Evolutionary conservation across 2,113 vertebrate genomes (phyloP).

Genomic region (Arenaria interpres): DNA sequence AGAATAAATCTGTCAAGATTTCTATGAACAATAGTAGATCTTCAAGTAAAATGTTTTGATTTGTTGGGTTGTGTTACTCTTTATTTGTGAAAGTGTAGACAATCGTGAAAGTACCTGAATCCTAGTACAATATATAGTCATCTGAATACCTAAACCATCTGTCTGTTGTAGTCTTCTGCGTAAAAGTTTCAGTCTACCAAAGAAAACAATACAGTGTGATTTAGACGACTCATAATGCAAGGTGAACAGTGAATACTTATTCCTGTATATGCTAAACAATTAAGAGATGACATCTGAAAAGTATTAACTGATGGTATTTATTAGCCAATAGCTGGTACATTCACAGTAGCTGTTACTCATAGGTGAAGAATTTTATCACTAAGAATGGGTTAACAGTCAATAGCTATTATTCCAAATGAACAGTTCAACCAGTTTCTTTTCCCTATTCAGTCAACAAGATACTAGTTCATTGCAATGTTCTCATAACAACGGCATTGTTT

Average conservation of each 20-base stretch:
- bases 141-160: neutral
- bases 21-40: neutral
- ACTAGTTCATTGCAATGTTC: neutral
- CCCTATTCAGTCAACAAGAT: neutral
- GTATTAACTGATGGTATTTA: neutral
- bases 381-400: neutral
- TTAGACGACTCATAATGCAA: neutral
- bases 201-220: neutral
- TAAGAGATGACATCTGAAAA: neutral
- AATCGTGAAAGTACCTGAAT: neutral
- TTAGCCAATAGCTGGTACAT: neutral
- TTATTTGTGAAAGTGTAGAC: neutral
- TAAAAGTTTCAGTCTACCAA: neutral
- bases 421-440: neutral
- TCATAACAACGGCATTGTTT: neutral
- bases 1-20: neutral
- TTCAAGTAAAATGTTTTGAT: neutral
- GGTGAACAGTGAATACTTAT: neutral
- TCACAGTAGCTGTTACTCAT: neutral
- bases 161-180: neutral
- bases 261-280: neutral
- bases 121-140: neutral
- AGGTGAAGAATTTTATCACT: neutral
- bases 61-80: neutral
- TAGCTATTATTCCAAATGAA: neutral